These are phyloP conservation scores for Epizoanthus illoricatus DNA, from an alignment of 92 coral and sea anemone species.

Conservation along the genomic window DNA sequence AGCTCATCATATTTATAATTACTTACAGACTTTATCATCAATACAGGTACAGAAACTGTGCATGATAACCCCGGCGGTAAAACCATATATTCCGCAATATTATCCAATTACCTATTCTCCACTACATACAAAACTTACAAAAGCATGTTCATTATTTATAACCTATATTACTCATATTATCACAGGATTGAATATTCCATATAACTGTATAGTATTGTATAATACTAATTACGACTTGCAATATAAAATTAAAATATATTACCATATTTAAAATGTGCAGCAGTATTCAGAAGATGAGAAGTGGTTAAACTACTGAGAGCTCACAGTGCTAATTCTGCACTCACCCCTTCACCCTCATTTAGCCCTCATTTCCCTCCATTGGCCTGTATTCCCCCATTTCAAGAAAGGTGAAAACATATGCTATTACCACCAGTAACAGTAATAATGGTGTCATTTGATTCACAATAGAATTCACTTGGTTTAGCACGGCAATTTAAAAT, in stretches of 20 bases:
- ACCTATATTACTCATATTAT: slow-evolving; percentile 22
- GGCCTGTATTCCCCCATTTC: neutral
- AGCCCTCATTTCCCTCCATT: neutral
- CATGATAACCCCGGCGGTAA: slow-evolving; percentile 7
- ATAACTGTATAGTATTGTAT: neutral
- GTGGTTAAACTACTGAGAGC: slow-evolving; percentile 20
- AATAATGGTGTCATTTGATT: too few relatives aligned
- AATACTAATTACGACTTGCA: slow-evolving; percentile 4
- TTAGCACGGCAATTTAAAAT: neutral
- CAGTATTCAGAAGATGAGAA: slow-evolving; percentile 1
- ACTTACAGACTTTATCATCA: slow-evolving; percentile 36
- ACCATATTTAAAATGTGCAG: slow-evolving; percentile 30
- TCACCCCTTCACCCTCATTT: neutral
- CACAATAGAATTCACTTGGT: neutral
- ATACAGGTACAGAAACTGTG: slow-evolving; percentile 27
- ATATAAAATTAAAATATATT: slow-evolving; percentile 41
- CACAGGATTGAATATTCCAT: slow-evolving; percentile 2
- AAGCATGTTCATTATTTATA: slow-evolving; percentile 42
- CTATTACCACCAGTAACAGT: too few relatives aligned
- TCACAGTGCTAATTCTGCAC: neutral
- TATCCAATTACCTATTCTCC: slow-evolving; percentile 27
- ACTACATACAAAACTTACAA: slow-evolving; percentile 41
- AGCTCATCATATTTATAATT: slow-evolving; percentile 30
- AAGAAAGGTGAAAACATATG: too few relatives aligned
- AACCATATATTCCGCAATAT: slow-evolving; percentile 18